Evolutionary conservation across 2,797 vertebrate genomes (phyloP).

Genomic region (Myiotriccus ornatus): DNA sequence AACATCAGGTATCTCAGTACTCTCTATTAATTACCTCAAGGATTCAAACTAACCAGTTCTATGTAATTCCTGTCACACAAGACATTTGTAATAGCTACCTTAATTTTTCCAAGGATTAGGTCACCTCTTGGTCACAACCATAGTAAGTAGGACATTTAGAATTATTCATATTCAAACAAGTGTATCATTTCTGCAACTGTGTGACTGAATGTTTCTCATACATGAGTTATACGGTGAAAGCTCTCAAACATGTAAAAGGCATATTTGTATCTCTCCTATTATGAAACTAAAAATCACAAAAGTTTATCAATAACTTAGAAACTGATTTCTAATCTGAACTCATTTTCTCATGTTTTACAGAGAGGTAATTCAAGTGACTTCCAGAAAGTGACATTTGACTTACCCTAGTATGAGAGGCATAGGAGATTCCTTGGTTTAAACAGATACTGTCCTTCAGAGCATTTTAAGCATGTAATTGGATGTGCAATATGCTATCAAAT

Average conservation of each 20-base stretch:
- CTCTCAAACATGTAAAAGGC: not conserved
- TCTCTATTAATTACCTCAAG: not conserved
- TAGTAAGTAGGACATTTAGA: not conserved
- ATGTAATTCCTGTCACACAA: not conserved
- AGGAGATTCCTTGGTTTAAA: not conserved
- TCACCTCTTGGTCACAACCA: not conserved
- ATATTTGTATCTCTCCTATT: not conserved
- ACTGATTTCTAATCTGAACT: not conserved
- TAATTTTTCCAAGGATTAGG: not conserved
- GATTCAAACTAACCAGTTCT: not conserved
- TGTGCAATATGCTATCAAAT: not conserved
- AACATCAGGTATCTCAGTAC: not conserved
- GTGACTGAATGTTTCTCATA: not conserved
- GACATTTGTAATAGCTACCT: not conserved
- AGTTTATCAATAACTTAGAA: not conserved
- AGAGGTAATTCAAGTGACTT: not conserved
- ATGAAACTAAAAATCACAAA: not conserved
- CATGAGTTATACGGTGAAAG: not conserved
- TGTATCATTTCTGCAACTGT: not conserved
- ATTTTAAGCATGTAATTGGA: not conserved
- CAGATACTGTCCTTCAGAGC: not conserved
- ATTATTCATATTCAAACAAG: not conserved
- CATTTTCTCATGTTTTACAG: not conserved
- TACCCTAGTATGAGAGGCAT: not conserved
- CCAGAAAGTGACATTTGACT: not conserved